Conservation (phyloP, 2,797 vertebrate genomes). For the Acanthopagrus latus region DNA sequence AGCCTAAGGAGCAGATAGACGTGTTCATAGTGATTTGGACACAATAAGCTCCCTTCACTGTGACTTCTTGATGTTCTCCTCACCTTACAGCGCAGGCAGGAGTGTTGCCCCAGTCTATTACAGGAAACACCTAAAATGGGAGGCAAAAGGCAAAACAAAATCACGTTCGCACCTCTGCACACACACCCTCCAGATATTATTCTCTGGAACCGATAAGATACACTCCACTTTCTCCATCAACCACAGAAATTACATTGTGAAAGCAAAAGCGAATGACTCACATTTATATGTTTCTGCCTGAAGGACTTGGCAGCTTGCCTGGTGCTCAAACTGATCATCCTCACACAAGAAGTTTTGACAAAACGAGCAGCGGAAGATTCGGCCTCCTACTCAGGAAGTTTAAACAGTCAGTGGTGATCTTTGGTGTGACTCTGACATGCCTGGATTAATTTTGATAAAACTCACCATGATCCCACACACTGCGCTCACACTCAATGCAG, state of each 20-base stretch:
- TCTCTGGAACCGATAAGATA: not conserved
- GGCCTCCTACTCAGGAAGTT: conserved; percentile 86
- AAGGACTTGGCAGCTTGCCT: conserved; percentile 98
- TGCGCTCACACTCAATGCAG: conserved; percentile 95
- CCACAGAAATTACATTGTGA: conserved; percentile 4
- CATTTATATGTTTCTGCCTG: conserved; percentile 99
- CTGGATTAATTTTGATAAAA: not conserved
- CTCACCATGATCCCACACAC: conserved; percentile 97
- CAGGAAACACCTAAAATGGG: conserved; percentile 92
- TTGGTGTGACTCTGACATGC: not conserved
- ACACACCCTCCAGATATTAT: conserved; percentile 1
- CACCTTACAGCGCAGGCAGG: conserved; percentile 98
- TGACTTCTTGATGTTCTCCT: conserved; percentile 28
- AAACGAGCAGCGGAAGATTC: conserved; percentile 97
- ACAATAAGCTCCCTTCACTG: not conserved
- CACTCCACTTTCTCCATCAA: not conserved
- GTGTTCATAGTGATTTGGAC: not conserved
- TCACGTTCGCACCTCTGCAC: not conserved
- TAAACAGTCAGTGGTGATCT: not conserved
- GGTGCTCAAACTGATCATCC: conserved; percentile 99
- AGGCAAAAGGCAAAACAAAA: conserved; percentile 6
- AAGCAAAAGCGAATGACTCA: conserved; percentile 79
- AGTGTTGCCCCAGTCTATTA: conserved; percentile 96
- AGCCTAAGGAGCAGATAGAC: not conserved
- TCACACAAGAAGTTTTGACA: conserved; percentile 98